Conservation (phyloP, 2,113 vertebrate species). For the Trochalopteron elliotii region DNA sequence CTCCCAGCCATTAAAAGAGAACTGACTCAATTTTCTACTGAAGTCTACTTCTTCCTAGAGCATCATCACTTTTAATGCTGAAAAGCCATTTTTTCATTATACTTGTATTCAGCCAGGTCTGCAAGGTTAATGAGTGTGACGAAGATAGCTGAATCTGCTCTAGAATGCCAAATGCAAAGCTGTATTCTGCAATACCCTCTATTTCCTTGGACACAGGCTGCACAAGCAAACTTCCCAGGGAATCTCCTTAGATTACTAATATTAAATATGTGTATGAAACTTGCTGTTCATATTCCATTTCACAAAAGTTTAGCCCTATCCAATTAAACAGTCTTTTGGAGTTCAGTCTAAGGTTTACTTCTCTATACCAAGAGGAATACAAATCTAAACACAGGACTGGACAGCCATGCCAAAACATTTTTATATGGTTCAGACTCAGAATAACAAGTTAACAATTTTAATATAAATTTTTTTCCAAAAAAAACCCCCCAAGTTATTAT, state of each 20-base stretch:
- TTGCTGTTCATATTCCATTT: background rate
- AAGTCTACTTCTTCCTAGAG: background rate
- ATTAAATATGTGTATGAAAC: background rate
- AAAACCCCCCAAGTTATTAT: background rate
- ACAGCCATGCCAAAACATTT: fast-evolving
- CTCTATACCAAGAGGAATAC: background rate
- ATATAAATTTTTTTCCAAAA: background rate
- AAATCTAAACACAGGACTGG: background rate
- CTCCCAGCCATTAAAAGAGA: background rate
- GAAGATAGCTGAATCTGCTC: background rate
- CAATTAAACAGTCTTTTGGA: background rate
- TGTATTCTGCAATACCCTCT: background rate
- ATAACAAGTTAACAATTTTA: background rate
- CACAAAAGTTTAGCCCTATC: background rate
- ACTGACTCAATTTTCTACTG: background rate
- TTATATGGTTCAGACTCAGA: background rate
- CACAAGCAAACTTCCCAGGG: background rate
- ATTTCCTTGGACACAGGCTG: background rate
- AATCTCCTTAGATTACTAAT: background rate
- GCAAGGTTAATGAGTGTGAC: background rate
- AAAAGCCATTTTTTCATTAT: background rate
- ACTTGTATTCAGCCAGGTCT: background rate
- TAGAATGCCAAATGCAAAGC: background rate
- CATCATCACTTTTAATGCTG: background rate
- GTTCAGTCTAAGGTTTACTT: background rate